Evolutionary conservation across 2,888 invertebrate genomes (phyloP), one percentile per base, ranked within the genome.

Genomic region (Dysmachus trigonus): DNA sequence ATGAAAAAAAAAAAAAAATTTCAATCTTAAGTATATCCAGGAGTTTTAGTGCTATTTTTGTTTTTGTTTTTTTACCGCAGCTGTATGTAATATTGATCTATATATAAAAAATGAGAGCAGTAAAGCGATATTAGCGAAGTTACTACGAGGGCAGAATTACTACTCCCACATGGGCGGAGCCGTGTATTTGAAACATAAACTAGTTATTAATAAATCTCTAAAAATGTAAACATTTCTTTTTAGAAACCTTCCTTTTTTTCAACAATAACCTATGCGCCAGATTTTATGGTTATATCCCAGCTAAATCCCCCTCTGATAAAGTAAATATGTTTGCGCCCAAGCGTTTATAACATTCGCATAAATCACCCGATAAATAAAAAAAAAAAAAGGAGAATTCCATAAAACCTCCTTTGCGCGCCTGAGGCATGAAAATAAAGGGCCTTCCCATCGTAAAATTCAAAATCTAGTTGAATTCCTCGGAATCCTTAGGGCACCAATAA

Each of bases 401-500:
- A 62, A 62, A 62, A 18, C 8, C 62, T 62, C 62, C 27, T 62
- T 62, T 62, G 27, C 27, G 27, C 27, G 62, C 62, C 62, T 27
- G 27, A 62, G 27, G 62, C 27, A 62, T 62, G 62, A 62, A 62
- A 62, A 62, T 62, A 62, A 62, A 53, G 15, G 22, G 47, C 79
- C 15, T 51, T 79, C 51, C 22, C 79, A 79, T 47, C 47, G 47
- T 79, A 27, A 79, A 79, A 79, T 79, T 47, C n/a, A 22, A 79
- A 79, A 79, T 79, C 47, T 79, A 51, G 51, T 79, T 13, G 47
- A 79, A 79, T 27, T 51, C 31, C 51, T 31, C n/a, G 35, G 13
- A 47, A 79, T 51, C 47, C 79, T 79, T 79, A 41, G 47, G 27
- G 30, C 79, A 15, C 79, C 79, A 51, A 79, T 79, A 79, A 79